These are phyloP conservation scores for Leptopterna dolabrata DNA, from an alignment of 2,888 invertebrate species.

Conservation along the genomic window DNA sequence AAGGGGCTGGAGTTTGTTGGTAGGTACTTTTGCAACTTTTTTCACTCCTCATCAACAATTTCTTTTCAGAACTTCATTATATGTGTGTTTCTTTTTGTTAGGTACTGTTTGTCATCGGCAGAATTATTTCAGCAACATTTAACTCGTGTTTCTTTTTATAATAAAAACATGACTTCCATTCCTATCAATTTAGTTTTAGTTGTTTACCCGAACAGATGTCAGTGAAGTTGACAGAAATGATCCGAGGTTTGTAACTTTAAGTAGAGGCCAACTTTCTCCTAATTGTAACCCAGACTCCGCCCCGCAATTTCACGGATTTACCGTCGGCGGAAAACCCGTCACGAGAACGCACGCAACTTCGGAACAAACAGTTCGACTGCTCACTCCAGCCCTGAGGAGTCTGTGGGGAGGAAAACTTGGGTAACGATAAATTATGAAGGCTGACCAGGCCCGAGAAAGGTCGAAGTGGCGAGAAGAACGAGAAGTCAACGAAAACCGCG, in stretches of 20 bases:
- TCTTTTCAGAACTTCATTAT: too few relatives aligned
- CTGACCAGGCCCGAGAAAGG: background rate
- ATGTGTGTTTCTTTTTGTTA: too few relatives aligned
- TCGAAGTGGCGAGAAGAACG: background rate
- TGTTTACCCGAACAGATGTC: background rate
- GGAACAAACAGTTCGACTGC: background rate
- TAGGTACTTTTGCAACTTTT: too few relatives aligned
- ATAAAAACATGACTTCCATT: too few relatives aligned
- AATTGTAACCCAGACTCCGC: background rate
- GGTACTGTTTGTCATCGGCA: too few relatives aligned
- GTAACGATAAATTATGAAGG: background rate
- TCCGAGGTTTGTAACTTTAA: background rate
- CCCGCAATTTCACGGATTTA: background rate
- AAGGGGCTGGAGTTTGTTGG: too few relatives aligned
- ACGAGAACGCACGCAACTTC: constrained; percentile 5
- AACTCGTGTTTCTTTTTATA: too few relatives aligned
- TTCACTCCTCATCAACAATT: too few relatives aligned
- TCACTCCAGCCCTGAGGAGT: background rate
- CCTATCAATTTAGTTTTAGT: too few relatives aligned
- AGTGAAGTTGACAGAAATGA: background rate
- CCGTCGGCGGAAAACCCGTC: background rate
- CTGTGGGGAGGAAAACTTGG: background rate
- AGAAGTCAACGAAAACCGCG: background rate
- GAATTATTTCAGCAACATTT: too few relatives aligned
- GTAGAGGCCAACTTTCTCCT: background rate